Conservation (phyloP, 2,888 invertebrate species). For the Drosophila seclusa region DNA sequence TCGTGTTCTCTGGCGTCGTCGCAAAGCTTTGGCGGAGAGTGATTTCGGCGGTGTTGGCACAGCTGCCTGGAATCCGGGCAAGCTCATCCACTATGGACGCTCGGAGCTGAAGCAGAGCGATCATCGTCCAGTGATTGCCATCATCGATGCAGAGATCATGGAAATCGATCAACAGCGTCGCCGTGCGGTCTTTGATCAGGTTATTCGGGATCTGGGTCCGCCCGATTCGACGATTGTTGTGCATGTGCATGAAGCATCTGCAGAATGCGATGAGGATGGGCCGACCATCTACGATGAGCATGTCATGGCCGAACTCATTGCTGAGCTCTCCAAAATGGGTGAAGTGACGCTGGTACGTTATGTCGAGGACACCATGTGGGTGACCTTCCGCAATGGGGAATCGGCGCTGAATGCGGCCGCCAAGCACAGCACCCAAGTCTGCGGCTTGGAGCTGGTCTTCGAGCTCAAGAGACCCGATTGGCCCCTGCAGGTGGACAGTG, state of each 20-base stretch:
- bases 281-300: slow-evolving; percentile 91
- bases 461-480: slow-evolving; percentile 94
- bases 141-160: slow-evolving; percentile 94
- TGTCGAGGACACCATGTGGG: slow-evolving; percentile 94
- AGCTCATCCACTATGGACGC: slow-evolving; percentile 93
- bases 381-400: slow-evolving; percentile 96
- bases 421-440: slow-evolving; percentile 87
- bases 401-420: slow-evolving; percentile 91
- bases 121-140: slow-evolving; percentile 97
- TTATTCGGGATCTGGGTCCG: slow-evolving; percentile 95
- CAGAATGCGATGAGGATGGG: slow-evolving; percentile 85
- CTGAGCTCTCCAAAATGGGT: slow-evolving; percentile 93
- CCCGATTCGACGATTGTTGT: slow-evolving; percentile 97
- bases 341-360: slow-evolving; percentile 96
- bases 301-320: slow-evolving; percentile 91
- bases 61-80: slow-evolving; percentile 91
- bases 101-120: slow-evolving; percentile 99
- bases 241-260: slow-evolving; percentile 87
- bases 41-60: slow-evolving; percentile 84
- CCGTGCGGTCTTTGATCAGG: slow-evolving; percentile 90
- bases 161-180: slow-evolving; percentile 92
- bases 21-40: slow-evolving; percentile 90
- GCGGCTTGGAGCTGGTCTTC: slow-evolving; percentile 89
- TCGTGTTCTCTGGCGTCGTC: slow-evolving; percentile 96
- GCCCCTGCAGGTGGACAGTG: slow-evolving; percentile 92